Base-by-base conservation (phyloP, 1,140 invertebrate species). In the Hydropsyche tenuis region DNA sequence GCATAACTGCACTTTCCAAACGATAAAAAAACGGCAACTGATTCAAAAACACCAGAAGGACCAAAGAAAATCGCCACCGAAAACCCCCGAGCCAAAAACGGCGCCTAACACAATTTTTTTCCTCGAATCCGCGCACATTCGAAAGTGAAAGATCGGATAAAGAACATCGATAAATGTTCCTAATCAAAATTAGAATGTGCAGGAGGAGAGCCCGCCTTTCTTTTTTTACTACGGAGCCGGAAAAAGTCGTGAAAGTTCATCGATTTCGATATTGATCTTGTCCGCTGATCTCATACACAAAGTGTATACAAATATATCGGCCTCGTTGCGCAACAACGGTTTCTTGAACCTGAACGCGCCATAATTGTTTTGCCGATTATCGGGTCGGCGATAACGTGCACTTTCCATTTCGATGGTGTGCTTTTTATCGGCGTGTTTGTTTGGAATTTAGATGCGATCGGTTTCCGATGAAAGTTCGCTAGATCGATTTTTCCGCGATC, bases 141-240 rank as follows among this genome's bases (percentile, higher is more conserved):
- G 45, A n/a, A 16, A n/a, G 37, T 43, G 37, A 6, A 12, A 6
- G 37, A 6, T 5, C 12, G 7, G 20, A 27, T 60, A 27, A 12
- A 14, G 20, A 60, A 23, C 20, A 7, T 60, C 56, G 56, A 60
- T 60, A 60, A 60, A 23, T 60, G 56, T 27, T 60, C 56, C 56
- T 60, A 60, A 60, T 60, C 56, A 60, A 25, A 60, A 60, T 60
- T 60, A 60, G 56, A 60, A 60, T 60, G 56, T 60, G 20, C 12
- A 12, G 20, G 20, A 25, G 56, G 22, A 4, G 56, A 23, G 56
- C 25, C 11, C 11, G 56, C 56, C 56, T 60, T 60, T 60, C 56
- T 60, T 60, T 48, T 60, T 60, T 60, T 18, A n/a, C n/a, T n/a
- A n/a, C n/a, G n/a, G n/a, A n/a, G n/a, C n/a, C 20, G 22, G 56